phyloP scores from a whole-genome alignment of 1,140 invertebrate species.

The Papilio polytes region DNA sequence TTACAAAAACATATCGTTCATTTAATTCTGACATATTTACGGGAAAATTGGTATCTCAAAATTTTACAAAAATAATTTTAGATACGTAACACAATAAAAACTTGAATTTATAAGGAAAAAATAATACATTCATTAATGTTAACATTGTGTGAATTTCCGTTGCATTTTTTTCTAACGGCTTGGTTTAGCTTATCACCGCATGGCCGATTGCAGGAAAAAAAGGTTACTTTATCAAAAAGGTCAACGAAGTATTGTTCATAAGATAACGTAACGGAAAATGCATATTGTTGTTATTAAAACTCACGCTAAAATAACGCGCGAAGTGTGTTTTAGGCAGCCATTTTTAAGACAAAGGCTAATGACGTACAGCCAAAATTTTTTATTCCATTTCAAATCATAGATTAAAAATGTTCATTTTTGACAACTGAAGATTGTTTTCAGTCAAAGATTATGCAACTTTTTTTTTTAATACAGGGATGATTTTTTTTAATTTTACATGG shows the following conservation, averaged over 20 bases:
- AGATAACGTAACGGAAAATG: neutral
- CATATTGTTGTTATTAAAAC: neutral
- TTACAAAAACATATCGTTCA: neutral
- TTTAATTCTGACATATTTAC: no score
- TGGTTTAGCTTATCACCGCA: neutral
- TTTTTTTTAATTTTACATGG: conserved; percentile 24
- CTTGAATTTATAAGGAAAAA: neutral
- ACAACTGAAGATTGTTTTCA: neutral
- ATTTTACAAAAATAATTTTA: neutral
- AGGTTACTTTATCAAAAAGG: conserved; percentile 19
- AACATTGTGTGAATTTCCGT: neutral
- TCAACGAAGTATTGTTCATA: conserved; percentile 1
- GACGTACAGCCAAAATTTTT: neutral
- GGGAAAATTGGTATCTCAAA: no score
- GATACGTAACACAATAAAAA: neutral
- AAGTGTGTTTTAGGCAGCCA: neutral
- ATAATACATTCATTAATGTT: neutral
- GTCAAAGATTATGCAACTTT: neutral
- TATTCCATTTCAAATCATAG: neutral
- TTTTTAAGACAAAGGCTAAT: neutral
- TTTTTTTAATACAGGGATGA: conserved; percentile 10
- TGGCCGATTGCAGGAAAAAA: neutral
- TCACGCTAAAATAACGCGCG: neutral
- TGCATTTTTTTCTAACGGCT: neutral
- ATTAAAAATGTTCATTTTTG: neutral